Base-by-base conservation (phyloP, 2,797 vertebrate species). In the Poecilia picta region DNA sequence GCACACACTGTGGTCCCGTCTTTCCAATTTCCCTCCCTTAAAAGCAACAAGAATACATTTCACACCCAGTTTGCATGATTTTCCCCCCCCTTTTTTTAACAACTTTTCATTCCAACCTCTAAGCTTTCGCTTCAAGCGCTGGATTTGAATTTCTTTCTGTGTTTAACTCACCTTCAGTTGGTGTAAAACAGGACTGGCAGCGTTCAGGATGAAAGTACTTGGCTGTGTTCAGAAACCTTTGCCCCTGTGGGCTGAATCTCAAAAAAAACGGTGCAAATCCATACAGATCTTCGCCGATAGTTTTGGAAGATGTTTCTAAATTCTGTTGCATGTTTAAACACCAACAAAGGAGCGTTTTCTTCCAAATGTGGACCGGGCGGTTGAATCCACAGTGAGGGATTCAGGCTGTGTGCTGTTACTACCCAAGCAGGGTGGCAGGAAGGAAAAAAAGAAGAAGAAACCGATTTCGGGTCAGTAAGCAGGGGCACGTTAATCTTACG, bases 1-100 rank as follows among this genome's bases (percentile, higher is more conserved):
- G 90, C 86, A 87, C 77, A 80, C 91, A 94, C 91, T 92, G 91
- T 87, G 82, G 74, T 85, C 88, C 82, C 75, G 85, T 84, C 90
- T 90, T 90, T 92, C 91, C 89, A 92, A 80, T 93, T 92, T 88
- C 78, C 80, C 87, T 93, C 91, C 89, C 92, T 77, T 77, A 92
- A 92, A 89, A 85, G 86, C 80, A 78, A 89, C 88, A 75, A 84
- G 85, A 91, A 87, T 86, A 89, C 88, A 92, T 93, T 94, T 91
- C 83, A 91, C 91, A 89, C 77, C 80, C 87, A 13, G 74, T 71
- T 75, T 73, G 79, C 66, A 72, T 57, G 2, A 0, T 43, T 68
- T 78, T 73, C n/a, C 33, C 4, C 8, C 28, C n/a, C 77, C 25
- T 82, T 43, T 79, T 53, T 81, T 83, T 76, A 73, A 77, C 72